Percentiles rank a stretch among this genome's conserved stretches.
Conservation (phyloP, 2,797 vertebrate species). For the Streptopelia turtur region DNA sequence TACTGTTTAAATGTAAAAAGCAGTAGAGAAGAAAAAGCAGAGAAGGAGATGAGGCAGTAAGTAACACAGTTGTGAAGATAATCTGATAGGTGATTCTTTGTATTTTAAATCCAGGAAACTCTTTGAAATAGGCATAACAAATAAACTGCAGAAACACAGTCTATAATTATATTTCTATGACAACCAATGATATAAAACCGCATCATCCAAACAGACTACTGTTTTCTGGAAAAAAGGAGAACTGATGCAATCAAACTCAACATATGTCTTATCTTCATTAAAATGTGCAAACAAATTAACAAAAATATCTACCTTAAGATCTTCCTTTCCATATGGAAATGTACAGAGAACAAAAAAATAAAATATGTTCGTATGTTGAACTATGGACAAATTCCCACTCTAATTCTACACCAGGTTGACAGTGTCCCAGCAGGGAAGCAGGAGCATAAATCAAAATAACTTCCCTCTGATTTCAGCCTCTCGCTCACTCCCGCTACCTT, state of each 20-base stretch:
- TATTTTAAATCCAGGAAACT: background rate
- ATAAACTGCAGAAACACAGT: background rate
- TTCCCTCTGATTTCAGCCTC: background rate
- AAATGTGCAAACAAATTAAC: background rate
- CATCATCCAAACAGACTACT: background rate
- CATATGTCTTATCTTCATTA: background rate
- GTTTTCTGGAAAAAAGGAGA: background rate
- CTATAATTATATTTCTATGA: background rate
- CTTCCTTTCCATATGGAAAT: background rate
- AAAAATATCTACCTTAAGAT: background rate
- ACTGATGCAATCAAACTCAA: background rate
- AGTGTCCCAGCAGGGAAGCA: background rate
- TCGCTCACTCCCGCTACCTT: background rate
- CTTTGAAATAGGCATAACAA: background rate
- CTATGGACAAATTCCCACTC: background rate
- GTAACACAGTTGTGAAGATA: background rate
- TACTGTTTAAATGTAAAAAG: background rate
- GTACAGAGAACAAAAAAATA: background rate
- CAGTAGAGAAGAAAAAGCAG: background rate
- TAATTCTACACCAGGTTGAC: background rate
- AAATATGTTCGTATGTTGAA: background rate
- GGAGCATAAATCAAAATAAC: background rate
- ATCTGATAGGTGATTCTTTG: background rate
- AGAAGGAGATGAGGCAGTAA: background rate
- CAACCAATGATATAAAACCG: background rate